These are phyloP conservation scores for Macrocentrus cingulum DNA, from an alignment of 1,140 invertebrate species.

Conservation along the genomic window DNA sequence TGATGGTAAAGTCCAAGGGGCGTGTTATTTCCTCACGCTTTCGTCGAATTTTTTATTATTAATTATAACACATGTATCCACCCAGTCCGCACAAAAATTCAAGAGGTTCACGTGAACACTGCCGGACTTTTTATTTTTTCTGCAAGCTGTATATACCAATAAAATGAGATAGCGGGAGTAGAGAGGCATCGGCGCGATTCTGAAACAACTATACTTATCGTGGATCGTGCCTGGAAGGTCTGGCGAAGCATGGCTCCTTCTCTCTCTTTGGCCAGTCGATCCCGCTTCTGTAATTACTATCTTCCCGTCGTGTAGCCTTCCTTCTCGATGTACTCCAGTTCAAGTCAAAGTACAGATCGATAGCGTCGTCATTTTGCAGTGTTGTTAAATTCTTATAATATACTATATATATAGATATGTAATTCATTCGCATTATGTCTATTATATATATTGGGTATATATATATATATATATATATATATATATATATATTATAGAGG, in stretches of 20 bases:
- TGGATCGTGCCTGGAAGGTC: conserved; percentile 56
- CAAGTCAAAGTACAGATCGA: conserved; percentile 32
- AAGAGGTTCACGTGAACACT: too few species aligned
- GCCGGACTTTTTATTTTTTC: too few species aligned
- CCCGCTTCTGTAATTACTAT: conserved; percentile 59
- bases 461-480: too few species aligned
- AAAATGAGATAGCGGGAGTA: conserved; percentile 55
- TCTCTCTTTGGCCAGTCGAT: conserved; percentile 31
- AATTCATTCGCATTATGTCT: too few species aligned
- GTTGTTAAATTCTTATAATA: too few species aligned
- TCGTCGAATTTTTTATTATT: conserved; percentile 10
- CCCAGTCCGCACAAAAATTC: too few species aligned
- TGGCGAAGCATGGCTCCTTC: conserved; percentile 42
- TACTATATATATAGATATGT: too few species aligned
- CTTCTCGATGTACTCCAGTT: conserved; percentile 35
- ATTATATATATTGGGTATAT: too few species aligned
- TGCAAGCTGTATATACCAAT: conserved; percentile 52
- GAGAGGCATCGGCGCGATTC: conserved; percentile 47
- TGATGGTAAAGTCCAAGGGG: not conserved
- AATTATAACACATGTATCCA: not conserved
- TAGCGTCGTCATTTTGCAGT: not conserved
- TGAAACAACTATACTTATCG: conserved; percentile 59
- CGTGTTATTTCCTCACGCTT: conserved; percentile 18
- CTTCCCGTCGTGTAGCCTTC: conserved; percentile 37
- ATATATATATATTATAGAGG: too few species aligned